phyloP scores from a whole-genome alignment of 1,140 invertebrate genomes.

The Ostrea edulis region DNA sequence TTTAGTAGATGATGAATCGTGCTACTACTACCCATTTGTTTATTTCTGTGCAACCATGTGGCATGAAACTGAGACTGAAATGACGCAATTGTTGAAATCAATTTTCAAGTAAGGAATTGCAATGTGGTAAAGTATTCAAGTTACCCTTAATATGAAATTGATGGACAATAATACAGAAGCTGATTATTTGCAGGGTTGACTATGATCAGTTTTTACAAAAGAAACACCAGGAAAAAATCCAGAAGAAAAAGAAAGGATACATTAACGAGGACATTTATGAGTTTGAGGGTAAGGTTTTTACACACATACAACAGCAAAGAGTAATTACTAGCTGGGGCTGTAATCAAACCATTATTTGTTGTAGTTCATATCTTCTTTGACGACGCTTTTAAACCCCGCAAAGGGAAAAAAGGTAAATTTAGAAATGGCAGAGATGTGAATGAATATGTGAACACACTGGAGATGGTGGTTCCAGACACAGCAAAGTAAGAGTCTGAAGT shows the following conservation, averaged over 20 bases:
- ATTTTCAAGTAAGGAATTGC: slow-evolving; percentile 75
- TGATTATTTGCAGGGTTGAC: neutral
- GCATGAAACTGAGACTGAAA: slow-evolving; percentile 80
- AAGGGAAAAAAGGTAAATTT: neutral
- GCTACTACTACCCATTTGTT: slow-evolving; percentile 65
- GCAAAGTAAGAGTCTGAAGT: slow-evolving; percentile 19
- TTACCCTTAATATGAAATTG: neutral
- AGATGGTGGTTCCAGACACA: neutral
- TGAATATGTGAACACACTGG: neutral
- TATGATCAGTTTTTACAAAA: slow-evolving; percentile 11
- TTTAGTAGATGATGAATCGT: neutral
- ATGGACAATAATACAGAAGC: neutral
- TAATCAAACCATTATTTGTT: neutral
- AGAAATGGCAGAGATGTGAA: neutral
- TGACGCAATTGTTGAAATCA: slow-evolving; percentile 79
- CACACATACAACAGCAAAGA: neutral
- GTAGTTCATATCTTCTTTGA: slow-evolving; percentile 26
- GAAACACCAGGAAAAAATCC: neutral
- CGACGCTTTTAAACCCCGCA: slow-evolving; percentile 26
- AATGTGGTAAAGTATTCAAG: neutral
- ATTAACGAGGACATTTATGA: slow-evolving; percentile 3
- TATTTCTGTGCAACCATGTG: slow-evolving; percentile 81
- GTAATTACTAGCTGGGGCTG: neutral
- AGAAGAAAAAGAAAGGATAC: neutral
- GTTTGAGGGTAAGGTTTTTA: neutral